Evolutionary conservation across 2,113 vertebrate genomes (phyloP).

Genomic region (Phocoena phocoena): DNA sequence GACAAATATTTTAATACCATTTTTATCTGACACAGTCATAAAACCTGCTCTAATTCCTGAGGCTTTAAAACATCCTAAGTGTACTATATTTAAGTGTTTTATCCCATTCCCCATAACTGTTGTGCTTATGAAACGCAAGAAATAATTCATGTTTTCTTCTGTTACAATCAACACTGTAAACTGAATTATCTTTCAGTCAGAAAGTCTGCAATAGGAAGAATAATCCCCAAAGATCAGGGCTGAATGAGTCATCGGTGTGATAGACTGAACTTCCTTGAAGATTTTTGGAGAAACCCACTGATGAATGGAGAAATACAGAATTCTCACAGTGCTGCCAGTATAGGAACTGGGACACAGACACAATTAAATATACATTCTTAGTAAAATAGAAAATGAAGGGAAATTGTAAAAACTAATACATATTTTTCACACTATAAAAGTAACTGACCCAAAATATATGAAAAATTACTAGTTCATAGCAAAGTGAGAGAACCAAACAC

Average conservation of each 20-base stretch:
- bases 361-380: neutral
- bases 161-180: neutral
- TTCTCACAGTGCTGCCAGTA: neutral
- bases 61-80: neutral
- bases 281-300: neutral
- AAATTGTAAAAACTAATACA: neutral
- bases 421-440: neutral
- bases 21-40: constrained; percentile 34
- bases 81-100: constrained; percentile 10
- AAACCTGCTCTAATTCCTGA: constrained; percentile 36
- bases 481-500: neutral
- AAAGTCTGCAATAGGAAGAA: neutral
- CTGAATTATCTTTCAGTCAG: constrained; percentile 26
- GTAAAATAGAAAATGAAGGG: neutral
- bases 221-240: neutral
- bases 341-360: neutral
- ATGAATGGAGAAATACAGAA: neutral
- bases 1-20: neutral
- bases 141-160: constrained; percentile 55
- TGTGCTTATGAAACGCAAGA: constrained; percentile 44
- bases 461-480: neutral
- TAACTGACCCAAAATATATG: neutral
- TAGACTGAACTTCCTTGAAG: neutral
- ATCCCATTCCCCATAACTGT: neutral
- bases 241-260: neutral